Percentiles rank a stretch among this genome's conserved stretches.
Conservation (phyloP, 2,113 vertebrate genomes). For the Apeltes quadracus region DNA sequence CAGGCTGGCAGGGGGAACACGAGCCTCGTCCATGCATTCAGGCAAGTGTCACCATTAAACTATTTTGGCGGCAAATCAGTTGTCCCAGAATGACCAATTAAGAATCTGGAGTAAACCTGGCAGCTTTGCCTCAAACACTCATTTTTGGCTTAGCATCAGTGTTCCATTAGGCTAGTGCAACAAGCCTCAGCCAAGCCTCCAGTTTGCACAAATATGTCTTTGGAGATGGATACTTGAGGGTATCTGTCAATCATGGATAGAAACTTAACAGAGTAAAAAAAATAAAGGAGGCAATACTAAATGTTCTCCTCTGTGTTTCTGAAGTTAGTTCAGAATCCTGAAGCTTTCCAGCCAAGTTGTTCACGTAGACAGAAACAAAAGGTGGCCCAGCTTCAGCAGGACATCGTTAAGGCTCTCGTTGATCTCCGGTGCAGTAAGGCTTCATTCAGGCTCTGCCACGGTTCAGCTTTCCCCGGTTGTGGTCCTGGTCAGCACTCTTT, state of each 20-base stretch:
- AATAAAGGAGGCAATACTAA: not conserved
- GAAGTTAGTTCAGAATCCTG: not conserved
- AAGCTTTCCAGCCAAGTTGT: not conserved
- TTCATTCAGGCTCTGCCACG: constrained; percentile 27
- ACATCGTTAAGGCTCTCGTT: not conserved
- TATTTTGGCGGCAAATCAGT: constrained; percentile 44
- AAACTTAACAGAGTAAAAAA: not conserved
- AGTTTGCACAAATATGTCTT: constrained; percentile 16
- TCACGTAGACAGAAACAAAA: not conserved
- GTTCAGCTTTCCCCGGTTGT: constrained; percentile 60
- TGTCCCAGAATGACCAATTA: constrained; percentile 55
- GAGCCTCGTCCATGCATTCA: constrained; percentile 48
- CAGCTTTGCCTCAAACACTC: constrained; percentile 25
- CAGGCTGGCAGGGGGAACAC: constrained; percentile 54
- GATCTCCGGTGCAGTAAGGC: constrained; percentile 31
- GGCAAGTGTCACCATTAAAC: constrained; percentile 25
- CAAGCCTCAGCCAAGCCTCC: constrained; percentile 1
- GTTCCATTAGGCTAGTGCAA: constrained; percentile 24
- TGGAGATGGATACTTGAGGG: constrained; percentile 29
- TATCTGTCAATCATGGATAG: constrained; percentile 14
- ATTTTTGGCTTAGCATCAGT: constrained; percentile 36
- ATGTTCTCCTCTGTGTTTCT: not conserved
- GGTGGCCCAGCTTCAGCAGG: not conserved
- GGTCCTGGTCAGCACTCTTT: constrained; percentile 58
- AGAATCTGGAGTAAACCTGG: constrained; percentile 64